phyloP scores from a whole-genome alignment of 35 echinoderm and acorn worm genomes.

The Apostichopus californicus region DNA sequence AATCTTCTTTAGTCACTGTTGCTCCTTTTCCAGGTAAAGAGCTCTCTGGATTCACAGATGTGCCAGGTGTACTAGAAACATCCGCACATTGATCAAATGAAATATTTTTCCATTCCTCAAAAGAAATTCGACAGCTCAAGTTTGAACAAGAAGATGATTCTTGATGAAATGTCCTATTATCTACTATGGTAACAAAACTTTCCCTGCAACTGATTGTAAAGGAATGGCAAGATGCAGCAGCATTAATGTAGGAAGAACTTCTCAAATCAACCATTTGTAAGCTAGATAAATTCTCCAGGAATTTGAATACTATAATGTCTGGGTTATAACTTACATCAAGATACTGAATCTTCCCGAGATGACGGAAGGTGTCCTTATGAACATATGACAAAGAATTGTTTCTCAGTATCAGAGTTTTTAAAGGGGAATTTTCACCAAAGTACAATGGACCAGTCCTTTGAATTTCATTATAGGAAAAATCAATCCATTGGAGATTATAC shows the following conservation, averaged over 20 bases:
- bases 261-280: not conserved
- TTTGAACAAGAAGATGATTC: not conserved
- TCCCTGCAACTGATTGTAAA: not conserved
- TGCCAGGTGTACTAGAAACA: not conserved
- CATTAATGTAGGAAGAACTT: not conserved
- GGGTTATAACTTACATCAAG: not conserved
- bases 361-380: not conserved
- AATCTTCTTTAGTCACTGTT: not conserved
- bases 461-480: constrained; percentile 3
- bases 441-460: not conserved
- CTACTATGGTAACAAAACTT: not conserved
- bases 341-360: not conserved
- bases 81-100: not conserved
- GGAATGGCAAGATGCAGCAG: not conserved
- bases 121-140: not conserved
- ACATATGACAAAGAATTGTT: no score
- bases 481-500: constrained; percentile 14
- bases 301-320: not conserved
- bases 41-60: not conserved
- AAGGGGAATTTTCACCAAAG: not conserved
- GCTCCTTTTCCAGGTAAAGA: no score
- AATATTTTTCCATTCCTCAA: not conserved
- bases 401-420: not conserved
- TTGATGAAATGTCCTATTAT: not conserved
- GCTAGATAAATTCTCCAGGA: not conserved